Conservation (phyloP, 2,888 invertebrate genomes). For the Vesta saturnalis region DNA sequence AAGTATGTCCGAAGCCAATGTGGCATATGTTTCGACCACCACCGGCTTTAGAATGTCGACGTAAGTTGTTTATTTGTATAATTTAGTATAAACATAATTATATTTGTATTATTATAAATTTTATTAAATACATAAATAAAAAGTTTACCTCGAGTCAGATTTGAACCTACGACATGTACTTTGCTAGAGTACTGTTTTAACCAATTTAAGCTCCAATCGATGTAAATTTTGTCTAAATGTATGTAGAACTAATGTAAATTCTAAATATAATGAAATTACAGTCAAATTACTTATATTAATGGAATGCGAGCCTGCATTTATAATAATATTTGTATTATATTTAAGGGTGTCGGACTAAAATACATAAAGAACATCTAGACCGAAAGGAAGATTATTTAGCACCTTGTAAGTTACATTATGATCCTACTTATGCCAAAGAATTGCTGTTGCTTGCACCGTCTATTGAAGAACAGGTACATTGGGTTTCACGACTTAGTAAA, state of each 20-base stretch:
- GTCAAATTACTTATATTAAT: too few relatives aligned
- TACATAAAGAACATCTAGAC: slow-evolving; percentile 96
- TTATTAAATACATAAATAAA: too few relatives aligned
- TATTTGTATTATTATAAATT: too few relatives aligned
- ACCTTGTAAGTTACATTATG: slow-evolving; percentile 96
- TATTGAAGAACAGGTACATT: slow-evolving; percentile 88
- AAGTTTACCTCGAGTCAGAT: too few relatives aligned
- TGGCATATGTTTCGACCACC: slow-evolving; percentile 99
- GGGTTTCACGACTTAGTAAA: slow-evolving; percentile 91
- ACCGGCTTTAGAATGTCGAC: slow-evolving; percentile 95
- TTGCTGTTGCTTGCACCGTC: slow-evolving; percentile 88
- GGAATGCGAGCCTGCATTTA: too few relatives aligned
- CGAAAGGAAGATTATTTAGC: slow-evolving; percentile 85
- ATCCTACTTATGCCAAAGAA: slow-evolving; percentile 93
- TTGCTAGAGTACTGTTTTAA: too few relatives aligned
- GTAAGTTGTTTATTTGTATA: slow-evolving; percentile 65
- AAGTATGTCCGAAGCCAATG: slow-evolving; percentile 95
- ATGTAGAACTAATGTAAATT: too few relatives aligned
- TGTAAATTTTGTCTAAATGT: too few relatives aligned
- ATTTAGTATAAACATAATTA: too few relatives aligned
- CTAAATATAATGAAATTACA: too few relatives aligned
- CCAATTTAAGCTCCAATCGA: too few relatives aligned
- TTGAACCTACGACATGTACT: too few relatives aligned
- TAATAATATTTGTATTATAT: slow-evolving; percentile 32
- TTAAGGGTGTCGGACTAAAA: slow-evolving; percentile 93